phyloP scores from a whole-genome alignment of 2,113 vertebrate species.

The Perca fluviatilis region DNA sequence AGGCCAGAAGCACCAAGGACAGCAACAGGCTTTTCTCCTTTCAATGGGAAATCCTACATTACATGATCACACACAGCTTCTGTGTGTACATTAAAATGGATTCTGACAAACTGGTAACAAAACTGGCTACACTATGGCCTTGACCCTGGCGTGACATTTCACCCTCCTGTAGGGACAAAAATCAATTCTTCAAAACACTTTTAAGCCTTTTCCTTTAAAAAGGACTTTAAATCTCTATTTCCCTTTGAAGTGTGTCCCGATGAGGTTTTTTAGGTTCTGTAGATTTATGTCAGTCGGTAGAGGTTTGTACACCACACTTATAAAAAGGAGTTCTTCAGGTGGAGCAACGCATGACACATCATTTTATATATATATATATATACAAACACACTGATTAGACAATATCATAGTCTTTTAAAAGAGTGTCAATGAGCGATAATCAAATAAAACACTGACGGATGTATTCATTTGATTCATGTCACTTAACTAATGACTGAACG shows the following conservation, averaged over 20 bases:
- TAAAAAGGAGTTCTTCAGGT: background rate
- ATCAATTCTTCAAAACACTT: background rate
- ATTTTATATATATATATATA: too few species aligned
- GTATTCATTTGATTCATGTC: background rate
- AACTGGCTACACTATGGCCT: background rate
- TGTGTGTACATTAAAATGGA: conserved; percentile 9
- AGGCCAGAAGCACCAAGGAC: conserved; percentile 61
- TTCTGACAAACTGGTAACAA: background rate
- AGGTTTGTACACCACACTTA: background rate
- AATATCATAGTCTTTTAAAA: background rate
- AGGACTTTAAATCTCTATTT: conserved; percentile 20
- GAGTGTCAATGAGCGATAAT: too few species aligned
- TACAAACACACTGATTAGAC: background rate
- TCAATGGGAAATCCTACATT: background rate
- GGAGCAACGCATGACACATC: background rate
- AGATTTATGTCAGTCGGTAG: background rate
- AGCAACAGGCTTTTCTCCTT: conserved; percentile 48
- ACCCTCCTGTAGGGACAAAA: background rate
- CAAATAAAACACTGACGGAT: background rate
- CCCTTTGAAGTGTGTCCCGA: background rate
- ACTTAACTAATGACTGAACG: background rate
- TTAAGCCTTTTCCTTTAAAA: background rate
- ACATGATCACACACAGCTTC: background rate
- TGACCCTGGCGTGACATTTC: background rate
- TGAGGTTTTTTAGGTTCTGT: background rate